Evolutionary conservation across 2,113 vertebrate genomes (phyloP), one percentile per base, ranked within the genome.

Genomic region (Poeciliopsis retropinna): DNA sequence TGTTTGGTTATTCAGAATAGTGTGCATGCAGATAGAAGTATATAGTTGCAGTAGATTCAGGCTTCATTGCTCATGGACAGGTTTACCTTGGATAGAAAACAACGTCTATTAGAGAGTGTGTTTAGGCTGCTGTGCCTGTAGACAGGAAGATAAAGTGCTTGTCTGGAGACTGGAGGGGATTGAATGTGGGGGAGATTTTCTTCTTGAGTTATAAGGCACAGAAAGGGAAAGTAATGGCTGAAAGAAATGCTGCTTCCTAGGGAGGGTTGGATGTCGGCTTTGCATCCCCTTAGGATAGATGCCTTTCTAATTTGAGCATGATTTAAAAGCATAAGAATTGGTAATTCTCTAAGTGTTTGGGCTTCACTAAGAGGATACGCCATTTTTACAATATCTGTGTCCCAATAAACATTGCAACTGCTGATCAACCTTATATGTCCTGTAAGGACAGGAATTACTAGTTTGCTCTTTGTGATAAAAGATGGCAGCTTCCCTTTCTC

Each of bases 91-190:
- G 41, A 81, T 63, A 81, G 70, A 75, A 87, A 69, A 13, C 34
- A 67, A 17, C 67, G 57, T 79, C 83, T 74, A 86, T 88, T 88
- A 84, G 68, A 76, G 73, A 78, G 73, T 64, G 75, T 88, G 77
- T 89, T 88, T 88, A 86, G 80, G 83, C 76, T 82, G 84, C 77
- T 80, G 64, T 72, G 83, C 79, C 71, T 79, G 68, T 30, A 81
- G 85, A 85, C 83, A 83, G 81, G 72, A 87, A 89, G 88, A 88
- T 79, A 86, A 89, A 92, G 65, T 85, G 63, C 37, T 75, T 73
- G 78, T 87, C 83, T 86, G 54, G 39, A 83, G 79, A 78, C 30
- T 27, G 64, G 70, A 87, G 80, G 64, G 72, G 68, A 70, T 66
- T 85, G 80, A 67, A 85, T 71, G 70, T 71, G 72, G 70, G 54